phyloP scores from a whole-genome alignment of 2,113 vertebrate species.

The Psophia crepitans region DNA sequence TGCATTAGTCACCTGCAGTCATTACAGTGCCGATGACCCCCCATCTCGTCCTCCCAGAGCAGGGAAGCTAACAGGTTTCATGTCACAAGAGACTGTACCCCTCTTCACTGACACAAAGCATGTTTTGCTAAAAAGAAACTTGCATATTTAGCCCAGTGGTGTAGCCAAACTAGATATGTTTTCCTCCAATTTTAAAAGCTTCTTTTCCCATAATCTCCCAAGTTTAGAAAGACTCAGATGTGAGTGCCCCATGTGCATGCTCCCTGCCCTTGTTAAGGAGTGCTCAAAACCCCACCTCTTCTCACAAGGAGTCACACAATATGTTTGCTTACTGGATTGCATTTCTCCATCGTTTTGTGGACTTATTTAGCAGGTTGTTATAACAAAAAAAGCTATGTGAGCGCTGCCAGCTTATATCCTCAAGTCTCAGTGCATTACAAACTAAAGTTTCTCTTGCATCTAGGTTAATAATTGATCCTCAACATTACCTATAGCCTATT shows the following conservation, averaged over 20 bases:
- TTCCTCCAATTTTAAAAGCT: not conserved
- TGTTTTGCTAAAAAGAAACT: not conserved
- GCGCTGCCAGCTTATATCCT: not conserved
- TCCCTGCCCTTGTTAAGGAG: not conserved
- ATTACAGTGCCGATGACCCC: not conserved
- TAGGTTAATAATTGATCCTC: not conserved
- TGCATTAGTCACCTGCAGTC: not conserved
- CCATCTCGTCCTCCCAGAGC: not conserved
- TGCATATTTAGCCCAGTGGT: not conserved
- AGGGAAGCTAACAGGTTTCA: not conserved
- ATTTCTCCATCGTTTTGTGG: not conserved
- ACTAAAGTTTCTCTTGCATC: not conserved
- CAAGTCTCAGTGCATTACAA: not conserved
- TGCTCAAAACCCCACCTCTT: not conserved
- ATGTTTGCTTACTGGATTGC: not conserved
- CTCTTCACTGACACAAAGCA: not conserved
- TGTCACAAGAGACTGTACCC: not conserved
- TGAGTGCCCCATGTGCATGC: not conserved
- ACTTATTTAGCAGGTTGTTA: not conserved
- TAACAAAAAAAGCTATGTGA: not conserved
- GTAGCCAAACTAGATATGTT: not conserved
- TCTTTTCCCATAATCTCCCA: not conserved
- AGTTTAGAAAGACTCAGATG: not conserved
- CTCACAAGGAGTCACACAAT: not conserved
- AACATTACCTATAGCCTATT: not conserved